Percentiles rank a stretch among this genome's conserved stretches.
phyloP scores from a whole-genome alignment of 2,888 invertebrate genomes.

The Zele albiditarsus region DNA sequence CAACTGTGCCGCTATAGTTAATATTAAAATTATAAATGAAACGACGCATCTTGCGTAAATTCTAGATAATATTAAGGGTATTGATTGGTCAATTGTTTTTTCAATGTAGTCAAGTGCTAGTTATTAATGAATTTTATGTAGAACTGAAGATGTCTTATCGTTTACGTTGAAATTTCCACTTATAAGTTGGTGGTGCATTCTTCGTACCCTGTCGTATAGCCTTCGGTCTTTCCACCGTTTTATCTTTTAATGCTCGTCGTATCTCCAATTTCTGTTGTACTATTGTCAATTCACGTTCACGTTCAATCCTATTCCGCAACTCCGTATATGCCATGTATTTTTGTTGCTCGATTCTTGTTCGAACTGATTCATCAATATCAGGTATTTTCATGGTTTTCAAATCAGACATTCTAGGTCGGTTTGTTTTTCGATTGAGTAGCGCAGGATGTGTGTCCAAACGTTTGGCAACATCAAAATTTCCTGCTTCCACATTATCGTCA shows the following conservation, averaged over 20 bases:
- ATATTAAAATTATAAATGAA: not conserved
- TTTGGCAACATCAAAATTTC: slow-evolving; percentile 80
- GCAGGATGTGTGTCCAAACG: slow-evolving; percentile 84
- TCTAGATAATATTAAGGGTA: no score
- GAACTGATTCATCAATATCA: slow-evolving; percentile 75
- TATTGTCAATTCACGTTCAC: slow-evolving; percentile 84
- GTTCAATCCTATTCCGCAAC: slow-evolving; percentile 82
- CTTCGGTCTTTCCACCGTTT: slow-evolving; percentile 78
- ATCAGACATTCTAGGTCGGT: slow-evolving; percentile 79
- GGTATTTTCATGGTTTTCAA: slow-evolving; percentile 77
- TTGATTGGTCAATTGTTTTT: not conserved
- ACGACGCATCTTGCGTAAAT: no score
- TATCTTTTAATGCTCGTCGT: slow-evolving; percentile 80
- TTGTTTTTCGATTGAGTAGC: slow-evolving; percentile 80
- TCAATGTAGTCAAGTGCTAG: not conserved
- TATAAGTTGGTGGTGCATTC: slow-evolving; percentile 82
- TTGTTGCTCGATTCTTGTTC: slow-evolving; percentile 76
- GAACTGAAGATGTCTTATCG: slow-evolving; percentile 72
- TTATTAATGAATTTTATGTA: not conserved
- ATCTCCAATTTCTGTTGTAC: slow-evolving; percentile 87
- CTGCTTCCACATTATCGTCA: slow-evolving; percentile 77
- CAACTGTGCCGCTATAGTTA: no score
- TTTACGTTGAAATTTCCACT: slow-evolving; percentile 88
- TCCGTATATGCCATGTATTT: slow-evolving; percentile 82
- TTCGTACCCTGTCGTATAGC: slow-evolving; percentile 79